Conservation (phyloP, 2,888 invertebrate species). For the Chirona hameri region DNA sequence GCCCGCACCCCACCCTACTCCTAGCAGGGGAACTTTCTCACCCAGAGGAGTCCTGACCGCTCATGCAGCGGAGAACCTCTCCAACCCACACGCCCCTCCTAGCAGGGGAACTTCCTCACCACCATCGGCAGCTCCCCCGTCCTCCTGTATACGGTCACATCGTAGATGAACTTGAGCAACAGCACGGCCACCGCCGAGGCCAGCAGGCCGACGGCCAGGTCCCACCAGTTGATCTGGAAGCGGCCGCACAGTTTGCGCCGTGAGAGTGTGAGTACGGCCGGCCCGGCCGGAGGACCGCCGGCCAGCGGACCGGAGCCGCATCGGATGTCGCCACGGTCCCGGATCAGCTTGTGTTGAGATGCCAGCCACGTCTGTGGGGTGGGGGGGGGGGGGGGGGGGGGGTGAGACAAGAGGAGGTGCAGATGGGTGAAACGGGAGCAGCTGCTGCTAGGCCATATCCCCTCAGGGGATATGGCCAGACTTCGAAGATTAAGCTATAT, state of each 20-base stretch:
- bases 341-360: neutral
- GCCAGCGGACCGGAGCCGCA: neutral
- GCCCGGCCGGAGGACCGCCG: neutral
- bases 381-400: neutral
- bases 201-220: constrained; percentile 13
- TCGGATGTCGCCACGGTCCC: neutral
- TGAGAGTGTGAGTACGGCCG: neutral
- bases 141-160: neutral
- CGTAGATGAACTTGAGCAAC: neutral
- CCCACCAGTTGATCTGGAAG: neutral
- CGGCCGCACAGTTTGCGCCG: neutral
- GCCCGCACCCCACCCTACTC: no score
- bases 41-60: no score
- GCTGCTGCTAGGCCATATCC: no score
- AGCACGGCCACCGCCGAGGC: neutral
- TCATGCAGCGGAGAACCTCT: no score
- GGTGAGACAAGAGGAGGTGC: neutral
- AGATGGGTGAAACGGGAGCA: no score
- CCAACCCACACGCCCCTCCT: no score
- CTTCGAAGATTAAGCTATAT: no score
- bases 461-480: no score
- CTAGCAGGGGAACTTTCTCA: neutral
- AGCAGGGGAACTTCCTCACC: neutral
- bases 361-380: neutral
- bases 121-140: constrained; percentile 5